Conservation (phyloP, 2,797 vertebrate species). For the Xiphorhynchus erythropygius region DNA sequence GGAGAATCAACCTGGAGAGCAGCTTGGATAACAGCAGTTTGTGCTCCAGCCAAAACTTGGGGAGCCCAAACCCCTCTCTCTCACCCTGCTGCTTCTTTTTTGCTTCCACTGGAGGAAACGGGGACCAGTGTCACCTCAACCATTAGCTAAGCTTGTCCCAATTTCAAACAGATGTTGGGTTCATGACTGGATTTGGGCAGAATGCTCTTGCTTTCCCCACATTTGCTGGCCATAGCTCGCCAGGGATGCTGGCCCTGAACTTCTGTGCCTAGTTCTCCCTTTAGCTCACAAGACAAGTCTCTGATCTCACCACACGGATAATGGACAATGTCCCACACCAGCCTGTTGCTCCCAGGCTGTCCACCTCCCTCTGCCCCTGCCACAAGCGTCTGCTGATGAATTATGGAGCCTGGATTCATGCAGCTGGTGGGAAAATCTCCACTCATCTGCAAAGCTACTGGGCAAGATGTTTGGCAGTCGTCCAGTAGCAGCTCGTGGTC, state of each 20-base stretch:
- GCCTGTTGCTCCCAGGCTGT: neutral
- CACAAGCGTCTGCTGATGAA: neutral
- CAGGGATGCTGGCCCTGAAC: neutral
- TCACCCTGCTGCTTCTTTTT: neutral
- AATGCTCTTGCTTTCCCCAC: conserved; percentile 6
- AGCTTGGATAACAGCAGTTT: neutral
- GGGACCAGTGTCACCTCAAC: neutral
- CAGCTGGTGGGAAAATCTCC: neutral
- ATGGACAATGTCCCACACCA: neutral
- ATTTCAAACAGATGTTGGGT: conserved; percentile 6
- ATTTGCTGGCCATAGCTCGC: neutral
- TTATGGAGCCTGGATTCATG: neutral
- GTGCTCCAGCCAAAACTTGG: neutral
- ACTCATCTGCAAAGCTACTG: neutral
- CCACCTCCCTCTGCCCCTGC: neutral
- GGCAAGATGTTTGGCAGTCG: neutral
- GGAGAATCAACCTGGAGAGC: neutral
- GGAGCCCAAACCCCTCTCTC: neutral
- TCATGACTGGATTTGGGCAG: conserved; percentile 11
- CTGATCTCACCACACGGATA: rapidly evolving
- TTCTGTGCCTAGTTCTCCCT: neutral
- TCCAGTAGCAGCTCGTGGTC: neutral
- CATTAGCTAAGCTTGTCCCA: neutral
- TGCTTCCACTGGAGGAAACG: neutral
- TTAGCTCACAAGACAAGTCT: neutral